These are phyloP conservation scores for Thereva unica DNA, from an alignment of 2,888 invertebrate genomes.

Conservation along the genomic window DNA sequence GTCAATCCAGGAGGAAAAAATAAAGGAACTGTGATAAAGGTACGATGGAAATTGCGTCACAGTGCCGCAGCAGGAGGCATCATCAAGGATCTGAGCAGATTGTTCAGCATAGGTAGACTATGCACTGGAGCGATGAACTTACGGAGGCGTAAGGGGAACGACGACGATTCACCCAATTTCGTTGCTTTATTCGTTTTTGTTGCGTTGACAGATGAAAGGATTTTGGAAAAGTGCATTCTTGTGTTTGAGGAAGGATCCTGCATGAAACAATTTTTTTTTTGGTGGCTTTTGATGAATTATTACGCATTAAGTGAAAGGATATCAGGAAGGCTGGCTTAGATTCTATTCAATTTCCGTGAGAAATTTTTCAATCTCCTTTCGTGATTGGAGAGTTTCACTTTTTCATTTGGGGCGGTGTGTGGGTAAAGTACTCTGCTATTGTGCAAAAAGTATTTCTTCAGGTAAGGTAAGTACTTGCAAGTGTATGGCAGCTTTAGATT, in stretches of 20 bases:
- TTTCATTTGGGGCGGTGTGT: too few relatives aligned
- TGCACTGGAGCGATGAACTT: too few relatives aligned
- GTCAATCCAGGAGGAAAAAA: background rate
- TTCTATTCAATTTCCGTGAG: slow-evolving; percentile 9
- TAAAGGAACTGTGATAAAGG: slow-evolving; percentile 7
- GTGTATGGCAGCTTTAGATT: too few relatives aligned
- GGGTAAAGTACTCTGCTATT: background rate
- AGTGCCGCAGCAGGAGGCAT: slow-evolving; percentile 1
- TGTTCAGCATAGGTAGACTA: too few relatives aligned
- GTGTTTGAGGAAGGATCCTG: background rate
- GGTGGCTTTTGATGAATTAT: slow-evolving; percentile 3
- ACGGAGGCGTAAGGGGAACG: too few relatives aligned
- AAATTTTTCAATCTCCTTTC: slow-evolving; percentile 5
- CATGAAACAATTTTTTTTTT: background rate
- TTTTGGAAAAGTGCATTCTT: background rate
- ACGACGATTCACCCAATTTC: too few relatives aligned
- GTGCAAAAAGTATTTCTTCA: too few relatives aligned
- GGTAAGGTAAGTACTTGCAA: too few relatives aligned
- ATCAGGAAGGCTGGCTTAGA: background rate
- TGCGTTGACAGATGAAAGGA: background rate
- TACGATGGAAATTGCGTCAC: slow-evolving; percentile 5
- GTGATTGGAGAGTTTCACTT: background rate
- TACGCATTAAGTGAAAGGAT: slow-evolving; percentile 7
- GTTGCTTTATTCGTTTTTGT: background rate
- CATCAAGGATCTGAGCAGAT: background rate